Evolutionary conservation across 2,113 vertebrate genomes (phyloP).

Genomic region (Bucco capensis): DNA sequence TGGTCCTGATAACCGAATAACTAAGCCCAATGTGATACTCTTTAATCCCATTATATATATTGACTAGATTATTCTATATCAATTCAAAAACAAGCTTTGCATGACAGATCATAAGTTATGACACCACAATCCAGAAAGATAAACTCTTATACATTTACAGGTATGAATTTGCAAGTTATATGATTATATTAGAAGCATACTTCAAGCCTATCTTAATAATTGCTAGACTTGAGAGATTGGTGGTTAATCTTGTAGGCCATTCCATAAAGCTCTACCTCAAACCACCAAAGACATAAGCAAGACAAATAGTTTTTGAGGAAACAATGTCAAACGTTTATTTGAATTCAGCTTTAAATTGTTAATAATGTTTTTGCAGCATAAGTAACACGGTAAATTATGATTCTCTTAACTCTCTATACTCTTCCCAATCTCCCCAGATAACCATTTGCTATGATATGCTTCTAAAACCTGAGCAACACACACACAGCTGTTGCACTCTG

Average conservation of each 20-base stretch:
- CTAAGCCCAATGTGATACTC: neutral
- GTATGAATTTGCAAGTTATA: neutral
- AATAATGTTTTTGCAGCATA: neutral
- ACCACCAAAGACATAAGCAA: neutral
- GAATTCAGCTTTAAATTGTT: constrained; percentile 3
- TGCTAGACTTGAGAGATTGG: neutral
- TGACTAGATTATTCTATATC: neutral
- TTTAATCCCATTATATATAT: neutral
- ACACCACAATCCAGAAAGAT: neutral
- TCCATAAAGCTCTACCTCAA: neutral
- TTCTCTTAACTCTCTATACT: neutral
- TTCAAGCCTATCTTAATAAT: neutral
- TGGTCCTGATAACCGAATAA: neutral
- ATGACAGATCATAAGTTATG: neutral
- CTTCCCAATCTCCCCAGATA: neutral
- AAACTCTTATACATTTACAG: neutral
- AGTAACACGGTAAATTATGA: neutral
- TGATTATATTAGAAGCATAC: neutral
- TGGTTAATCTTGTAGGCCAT: neutral
- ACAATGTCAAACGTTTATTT: neutral
- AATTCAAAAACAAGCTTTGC: neutral
- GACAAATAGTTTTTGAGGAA: neutral
- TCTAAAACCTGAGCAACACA: neutral
- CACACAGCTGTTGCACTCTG: neutral
- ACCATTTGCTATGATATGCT: neutral